Evolutionary conservation across 2,797 vertebrate genomes (phyloP).

Genomic region (Anguilla marmorata): DNA sequence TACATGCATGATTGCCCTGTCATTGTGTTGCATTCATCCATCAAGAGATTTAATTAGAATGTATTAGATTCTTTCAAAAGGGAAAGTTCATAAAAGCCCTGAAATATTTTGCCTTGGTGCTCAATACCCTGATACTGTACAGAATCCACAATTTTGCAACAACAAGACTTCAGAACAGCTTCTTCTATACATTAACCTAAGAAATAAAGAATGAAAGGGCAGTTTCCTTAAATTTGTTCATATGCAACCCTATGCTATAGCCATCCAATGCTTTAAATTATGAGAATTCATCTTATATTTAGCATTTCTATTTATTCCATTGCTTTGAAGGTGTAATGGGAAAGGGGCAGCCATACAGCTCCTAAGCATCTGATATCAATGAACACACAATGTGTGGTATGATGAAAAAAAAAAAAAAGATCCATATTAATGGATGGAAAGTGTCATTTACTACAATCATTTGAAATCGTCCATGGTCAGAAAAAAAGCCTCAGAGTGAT

Average conservation of each 20-base stretch:
- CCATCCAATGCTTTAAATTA: background rate
- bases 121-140: background rate
- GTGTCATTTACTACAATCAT: background rate
- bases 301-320: background rate
- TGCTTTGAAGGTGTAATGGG: background rate
- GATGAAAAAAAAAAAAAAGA: background rate
- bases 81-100: conserved; percentile 18
- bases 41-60: conserved; percentile 71
- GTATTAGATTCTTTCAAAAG: conserved; percentile 60
- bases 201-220: background rate
- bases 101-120: background rate
- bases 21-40: conserved; percentile 70
- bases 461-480: background rate
- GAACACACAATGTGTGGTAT: background rate
- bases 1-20: conserved; percentile 74
- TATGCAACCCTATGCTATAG: background rate
- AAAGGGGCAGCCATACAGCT: background rate
- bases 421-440: background rate
- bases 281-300: background rate
- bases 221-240: background rate
- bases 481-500: background rate
- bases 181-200: background rate
- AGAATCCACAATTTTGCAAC: background rate
- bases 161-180: background rate
- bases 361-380: background rate